phyloP scores from a whole-genome alignment of 2,113 vertebrate species.

The Corythornis madagascariensis region DNA sequence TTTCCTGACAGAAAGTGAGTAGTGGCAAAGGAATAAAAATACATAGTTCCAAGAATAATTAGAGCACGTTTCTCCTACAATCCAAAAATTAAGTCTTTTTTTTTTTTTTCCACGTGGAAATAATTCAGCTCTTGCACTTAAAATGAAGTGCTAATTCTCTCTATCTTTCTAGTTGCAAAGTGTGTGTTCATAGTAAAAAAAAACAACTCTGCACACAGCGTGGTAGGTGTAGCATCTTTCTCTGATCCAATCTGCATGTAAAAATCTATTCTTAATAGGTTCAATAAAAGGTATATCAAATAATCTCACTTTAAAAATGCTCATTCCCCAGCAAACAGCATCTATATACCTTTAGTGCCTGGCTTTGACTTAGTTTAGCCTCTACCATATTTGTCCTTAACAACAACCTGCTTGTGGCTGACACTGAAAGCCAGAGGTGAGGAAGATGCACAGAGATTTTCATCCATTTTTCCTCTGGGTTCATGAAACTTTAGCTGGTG shows the following conservation, averaged over 20 bases:
- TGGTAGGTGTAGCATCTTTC: background rate
- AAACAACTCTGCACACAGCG: background rate
- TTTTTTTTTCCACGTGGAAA: conserved; percentile 4
- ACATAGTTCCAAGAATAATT: background rate
- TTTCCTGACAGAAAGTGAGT: background rate
- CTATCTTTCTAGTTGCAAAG: background rate
- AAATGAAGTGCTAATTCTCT: conserved; percentile 38
- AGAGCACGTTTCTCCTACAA: background rate
- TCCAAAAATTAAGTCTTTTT: conserved; percentile 9
- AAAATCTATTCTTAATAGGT: background rate
- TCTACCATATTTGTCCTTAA: background rate
- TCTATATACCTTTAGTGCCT: background rate
- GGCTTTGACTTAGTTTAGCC: background rate
- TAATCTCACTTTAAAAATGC: background rate
- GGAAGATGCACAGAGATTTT: background rate
- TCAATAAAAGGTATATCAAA: background rate
- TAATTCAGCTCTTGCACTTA: conserved; percentile 14
- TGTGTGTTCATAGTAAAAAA: background rate
- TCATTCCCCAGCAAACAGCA: background rate
- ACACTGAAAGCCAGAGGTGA: background rate
- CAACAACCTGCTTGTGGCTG: background rate
- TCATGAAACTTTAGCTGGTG: background rate
- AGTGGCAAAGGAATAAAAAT: conserved; percentile 12
- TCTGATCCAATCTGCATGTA: background rate
- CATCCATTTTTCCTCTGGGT: background rate